Conservation (phyloP, 1,140 invertebrate species). For the Micrasema minimum region DNA sequence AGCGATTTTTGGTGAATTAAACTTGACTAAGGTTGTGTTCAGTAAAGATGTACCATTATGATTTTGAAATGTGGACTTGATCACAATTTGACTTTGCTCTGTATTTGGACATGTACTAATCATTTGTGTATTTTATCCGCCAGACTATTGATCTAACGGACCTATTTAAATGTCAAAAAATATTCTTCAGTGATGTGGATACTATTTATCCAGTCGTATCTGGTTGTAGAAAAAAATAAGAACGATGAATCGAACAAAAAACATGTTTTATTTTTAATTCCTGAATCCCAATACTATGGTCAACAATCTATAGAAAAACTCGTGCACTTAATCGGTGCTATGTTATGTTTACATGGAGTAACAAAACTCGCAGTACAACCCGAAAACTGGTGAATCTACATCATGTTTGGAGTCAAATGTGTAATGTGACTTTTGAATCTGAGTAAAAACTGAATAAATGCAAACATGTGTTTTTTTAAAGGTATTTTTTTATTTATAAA, state of each 20-base stretch:
- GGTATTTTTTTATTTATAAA: too few relatives aligned
- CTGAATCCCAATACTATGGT: too few relatives aligned
- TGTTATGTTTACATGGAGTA: too few relatives aligned
- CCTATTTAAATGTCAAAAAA: slow-evolving; percentile 43
- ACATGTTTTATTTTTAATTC: slow-evolving; percentile 33
- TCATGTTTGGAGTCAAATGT: background rate
- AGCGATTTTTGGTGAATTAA: slow-evolving; percentile 32
- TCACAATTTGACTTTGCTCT: slow-evolving; percentile 25
- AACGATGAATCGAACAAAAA: slow-evolving; percentile 40
- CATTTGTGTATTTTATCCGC: slow-evolving; percentile 33
- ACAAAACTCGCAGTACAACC: too few relatives aligned
- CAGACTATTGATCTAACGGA: background rate
- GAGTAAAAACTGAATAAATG: too few relatives aligned
- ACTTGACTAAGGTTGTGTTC: slow-evolving; percentile 42
- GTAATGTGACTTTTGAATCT: too few relatives aligned
- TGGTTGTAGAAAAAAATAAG: slow-evolving; percentile 46
- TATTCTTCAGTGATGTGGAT: slow-evolving; percentile 29
- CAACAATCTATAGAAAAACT: too few relatives aligned
- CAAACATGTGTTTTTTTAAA: too few relatives aligned
- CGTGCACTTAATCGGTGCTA: too few relatives aligned
- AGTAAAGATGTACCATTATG: slow-evolving; percentile 41
- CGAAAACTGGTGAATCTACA: background rate
- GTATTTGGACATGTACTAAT: slow-evolving; percentile 25
- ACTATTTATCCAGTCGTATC: slow-evolving; percentile 34
- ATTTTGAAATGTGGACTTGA: slow-evolving; percentile 40